Evolutionary conservation across 1,140 invertebrate species (phyloP).

Genomic region (Leptestheria dahalacensis): DNA sequence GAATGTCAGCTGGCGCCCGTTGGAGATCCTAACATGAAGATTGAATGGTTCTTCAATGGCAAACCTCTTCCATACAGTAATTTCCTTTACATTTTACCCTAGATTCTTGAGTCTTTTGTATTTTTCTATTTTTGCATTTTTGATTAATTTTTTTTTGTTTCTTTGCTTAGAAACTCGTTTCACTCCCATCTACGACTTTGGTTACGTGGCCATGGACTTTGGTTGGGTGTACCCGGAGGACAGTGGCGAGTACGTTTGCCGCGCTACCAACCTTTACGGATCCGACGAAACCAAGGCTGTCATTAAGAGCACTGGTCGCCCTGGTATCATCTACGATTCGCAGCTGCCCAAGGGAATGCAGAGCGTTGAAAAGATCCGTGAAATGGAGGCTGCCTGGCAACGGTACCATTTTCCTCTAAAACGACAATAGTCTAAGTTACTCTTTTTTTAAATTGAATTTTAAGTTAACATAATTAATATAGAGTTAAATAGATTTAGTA

Average conservation of each 20-base stretch:
- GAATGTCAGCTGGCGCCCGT: slow-evolving; percentile 86
- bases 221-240: slow-evolving; percentile 88
- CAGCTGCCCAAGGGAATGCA: slow-evolving; percentile 88
- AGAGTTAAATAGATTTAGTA: no score
- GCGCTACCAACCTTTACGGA: slow-evolving; percentile 77
- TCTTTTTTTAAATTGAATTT: no score
- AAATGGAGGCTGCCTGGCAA: slow-evolving; percentile 91
- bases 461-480: no score
- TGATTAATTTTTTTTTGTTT: no score
- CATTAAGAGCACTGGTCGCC: slow-evolving; percentile 70
- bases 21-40: slow-evolving; percentile 92
- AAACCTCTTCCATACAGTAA: slow-evolving; percentile 72
- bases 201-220: slow-evolving; percentile 91
- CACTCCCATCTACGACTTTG: slow-evolving; percentile 87
- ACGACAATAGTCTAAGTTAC: no score
- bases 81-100: no score
- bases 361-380: slow-evolving; percentile 83
- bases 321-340: slow-evolving; percentile 80
- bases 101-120: no score
- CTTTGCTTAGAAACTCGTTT: slow-evolving; percentile 82
- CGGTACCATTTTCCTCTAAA: slow-evolving; percentile 37
- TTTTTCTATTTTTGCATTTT: no score
- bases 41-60: slow-evolving; percentile 91
- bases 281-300: slow-evolving; percentile 71
- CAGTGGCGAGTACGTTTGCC: slow-evolving; percentile 59